Conservation (phyloP, 1,140 invertebrate genomes). For the Drosophila hydei region DNA sequence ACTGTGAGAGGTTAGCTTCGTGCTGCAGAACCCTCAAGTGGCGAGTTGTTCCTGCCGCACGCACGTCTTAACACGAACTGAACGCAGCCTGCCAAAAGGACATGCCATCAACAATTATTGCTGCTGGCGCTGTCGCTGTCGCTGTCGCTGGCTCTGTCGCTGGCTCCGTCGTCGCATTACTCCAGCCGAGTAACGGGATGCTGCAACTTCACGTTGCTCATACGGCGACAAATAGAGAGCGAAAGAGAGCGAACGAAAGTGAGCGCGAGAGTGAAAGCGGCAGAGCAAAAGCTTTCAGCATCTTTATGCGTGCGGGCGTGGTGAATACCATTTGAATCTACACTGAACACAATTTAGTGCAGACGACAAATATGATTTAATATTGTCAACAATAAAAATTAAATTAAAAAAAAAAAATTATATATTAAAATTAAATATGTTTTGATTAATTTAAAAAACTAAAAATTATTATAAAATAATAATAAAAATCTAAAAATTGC, state of each 20-base stretch:
- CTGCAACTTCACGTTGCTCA: constrained; percentile 65
- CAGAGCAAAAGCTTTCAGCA: constrained; percentile 48
- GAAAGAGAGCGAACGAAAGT: constrained; percentile 19
- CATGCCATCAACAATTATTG: constrained; percentile 43
- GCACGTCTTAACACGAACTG: constrained; percentile 75
- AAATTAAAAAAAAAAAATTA: too few species aligned
- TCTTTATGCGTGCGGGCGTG: constrained; percentile 30
- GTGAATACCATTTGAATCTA: constrained; percentile 41
- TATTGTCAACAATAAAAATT: too few species aligned
- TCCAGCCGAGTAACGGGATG: constrained; percentile 49
- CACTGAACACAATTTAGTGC: constrained; percentile 35
- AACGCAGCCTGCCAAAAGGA: constrained; percentile 74
- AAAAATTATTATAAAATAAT: too few species aligned
- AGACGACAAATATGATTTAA: not conserved
- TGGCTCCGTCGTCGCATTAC: constrained; percentile 30
- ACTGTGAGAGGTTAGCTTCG: constrained; percentile 20
- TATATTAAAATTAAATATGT: too few species aligned
- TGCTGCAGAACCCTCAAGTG: constrained; percentile 19
- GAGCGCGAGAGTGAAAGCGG: constrained; percentile 28
- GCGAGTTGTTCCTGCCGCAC: constrained; percentile 66
- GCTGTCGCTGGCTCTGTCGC: not conserved
- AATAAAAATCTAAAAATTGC: too few species aligned
- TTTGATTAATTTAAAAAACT: too few species aligned
- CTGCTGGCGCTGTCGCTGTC: constrained; percentile 5
- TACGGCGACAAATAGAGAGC: constrained; percentile 7